Evolutionary conservation across 1,140 invertebrate species (phyloP).

Genomic region (Drosophila triauraria): DNA sequence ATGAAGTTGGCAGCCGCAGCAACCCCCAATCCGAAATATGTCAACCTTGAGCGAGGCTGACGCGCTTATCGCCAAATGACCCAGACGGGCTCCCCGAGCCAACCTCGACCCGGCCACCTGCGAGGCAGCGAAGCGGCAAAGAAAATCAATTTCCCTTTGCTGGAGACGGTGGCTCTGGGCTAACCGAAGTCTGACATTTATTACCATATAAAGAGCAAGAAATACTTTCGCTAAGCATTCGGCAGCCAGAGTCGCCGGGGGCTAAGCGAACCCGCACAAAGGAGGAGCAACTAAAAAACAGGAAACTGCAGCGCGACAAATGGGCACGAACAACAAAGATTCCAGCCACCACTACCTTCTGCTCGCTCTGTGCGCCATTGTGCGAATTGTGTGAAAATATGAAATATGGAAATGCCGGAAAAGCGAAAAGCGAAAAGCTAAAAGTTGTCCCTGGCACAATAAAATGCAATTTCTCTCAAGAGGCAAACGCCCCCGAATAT

Average conservation of each 20-base stretch:
- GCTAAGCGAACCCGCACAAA: conserved; percentile 43
- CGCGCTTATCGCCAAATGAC: conserved; percentile 58
- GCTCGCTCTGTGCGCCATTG: conserved; percentile 41
- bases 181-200: conserved; percentile 75
- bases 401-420: conserved; percentile 65
- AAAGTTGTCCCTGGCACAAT: conserved; percentile 60
- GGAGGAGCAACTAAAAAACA: conserved; percentile 40
- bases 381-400: conserved; percentile 62
- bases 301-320: conserved; percentile 75
- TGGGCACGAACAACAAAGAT: conserved; percentile 35
- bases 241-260: conserved; percentile 17
- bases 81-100: conserved; percentile 29
- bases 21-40: conserved; percentile 34
- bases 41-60: conserved; percentile 53
- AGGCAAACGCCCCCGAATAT: conserved; percentile 34
- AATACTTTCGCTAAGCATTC: conserved; percentile 50
- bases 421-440: conserved; percentile 24
- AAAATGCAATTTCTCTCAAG: conserved; percentile 68
- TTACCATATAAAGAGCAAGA: conserved; percentile 77
- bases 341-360: conserved; percentile 1
- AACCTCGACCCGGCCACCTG: conserved; percentile 21
- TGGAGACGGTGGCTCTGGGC: conserved; percentile 10
- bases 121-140: conserved; percentile 57
- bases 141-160: conserved; percentile 77
- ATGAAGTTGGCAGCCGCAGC: conserved; percentile 16